Conservation (phyloP, 2,113 vertebrate species). For the Tetraodon nigroviridis region DNA sequence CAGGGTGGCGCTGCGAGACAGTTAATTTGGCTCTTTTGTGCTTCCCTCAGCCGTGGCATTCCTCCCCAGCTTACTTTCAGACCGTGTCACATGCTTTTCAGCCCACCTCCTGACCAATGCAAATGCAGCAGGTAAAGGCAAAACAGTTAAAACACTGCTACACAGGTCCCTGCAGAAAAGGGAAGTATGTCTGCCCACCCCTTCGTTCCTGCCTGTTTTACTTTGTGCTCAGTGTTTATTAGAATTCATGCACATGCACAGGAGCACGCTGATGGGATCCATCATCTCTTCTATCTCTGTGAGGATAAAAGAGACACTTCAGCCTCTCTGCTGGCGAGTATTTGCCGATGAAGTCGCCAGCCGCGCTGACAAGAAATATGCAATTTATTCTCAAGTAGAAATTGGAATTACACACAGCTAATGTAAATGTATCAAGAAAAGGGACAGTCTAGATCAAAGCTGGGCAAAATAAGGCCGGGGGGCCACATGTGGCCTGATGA, state of each 20-base stretch:
- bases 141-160: too few species aligned
- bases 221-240: slow-evolving; percentile 17
- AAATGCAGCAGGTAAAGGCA: too few species aligned
- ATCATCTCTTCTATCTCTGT: slow-evolving; percentile 9
- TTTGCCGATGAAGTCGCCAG: slow-evolving; percentile 16
- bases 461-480: too few species aligned
- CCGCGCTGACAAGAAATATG: slow-evolving; percentile 1
- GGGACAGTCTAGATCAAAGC: too few species aligned
- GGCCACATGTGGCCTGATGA: too few species aligned
- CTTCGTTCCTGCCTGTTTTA: not conserved
- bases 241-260: slow-evolving; percentile 36
- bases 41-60: slow-evolving; percentile 24
- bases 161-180: too few species aligned
- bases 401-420: slow-evolving; percentile 7
- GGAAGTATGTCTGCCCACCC: too few species aligned
- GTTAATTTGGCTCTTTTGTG: not conserved
- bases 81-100: slow-evolving; percentile 25
- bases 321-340: slow-evolving; percentile 28
- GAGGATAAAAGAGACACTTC: slow-evolving; percentile 33
- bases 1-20: not conserved
- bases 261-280: slow-evolving; percentile 26
- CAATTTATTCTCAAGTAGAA: slow-evolving; percentile 23
- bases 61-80: slow-evolving; percentile 21
- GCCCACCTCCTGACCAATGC: not conserved
- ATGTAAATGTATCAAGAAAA: slow-evolving; percentile 2